These are phyloP conservation scores for Agelas oroides DNA, from an alignment of 37 sponge, comb jelly and placozoan species.

Conservation along the genomic window DNA sequence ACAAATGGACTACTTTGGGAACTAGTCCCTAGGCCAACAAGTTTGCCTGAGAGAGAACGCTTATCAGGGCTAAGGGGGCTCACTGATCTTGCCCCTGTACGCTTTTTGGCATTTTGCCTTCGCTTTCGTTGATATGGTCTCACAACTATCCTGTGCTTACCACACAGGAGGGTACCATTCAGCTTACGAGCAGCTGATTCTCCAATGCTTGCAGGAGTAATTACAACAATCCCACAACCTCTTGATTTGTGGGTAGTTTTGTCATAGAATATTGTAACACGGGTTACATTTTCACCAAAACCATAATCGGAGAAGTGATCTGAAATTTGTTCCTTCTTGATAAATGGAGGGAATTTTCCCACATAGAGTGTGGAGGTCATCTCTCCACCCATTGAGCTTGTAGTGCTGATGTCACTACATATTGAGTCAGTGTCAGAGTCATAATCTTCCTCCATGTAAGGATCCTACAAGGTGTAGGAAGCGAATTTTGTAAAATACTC, in stretches of 20 bases:
- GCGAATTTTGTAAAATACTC: no score
- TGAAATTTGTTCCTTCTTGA: neutral
- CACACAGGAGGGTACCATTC: slow-evolving; percentile 25
- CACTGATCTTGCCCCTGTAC: neutral
- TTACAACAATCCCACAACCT: neutral
- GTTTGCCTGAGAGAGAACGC: neutral
- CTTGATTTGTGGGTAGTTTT: neutral
- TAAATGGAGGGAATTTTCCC: slow-evolving; percentile 1
- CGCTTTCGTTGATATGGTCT: neutral
- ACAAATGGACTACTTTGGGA: neutral
- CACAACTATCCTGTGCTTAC: slow-evolving; percentile 23
- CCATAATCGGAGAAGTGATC: slow-evolving; percentile 10
- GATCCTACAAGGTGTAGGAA: no score
- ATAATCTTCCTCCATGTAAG: slow-evolving; percentile 4
- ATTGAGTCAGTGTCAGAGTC: slow-evolving; percentile 23
- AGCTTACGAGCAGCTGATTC: neutral
- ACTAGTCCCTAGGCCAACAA: neutral
- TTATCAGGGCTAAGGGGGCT: neutral
- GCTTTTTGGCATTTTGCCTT: neutral
- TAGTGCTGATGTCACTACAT: slow-evolving; percentile 3
- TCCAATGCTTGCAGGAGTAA: slow-evolving; percentile 22
- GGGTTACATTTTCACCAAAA: neutral
- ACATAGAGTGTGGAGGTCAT: slow-evolving; percentile 3
- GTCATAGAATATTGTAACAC: neutral
- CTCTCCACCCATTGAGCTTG: slow-evolving; percentile 7